phyloP scores from a whole-genome alignment of 1,140 invertebrate species.

The Homalodisca vitripennis region DNA sequence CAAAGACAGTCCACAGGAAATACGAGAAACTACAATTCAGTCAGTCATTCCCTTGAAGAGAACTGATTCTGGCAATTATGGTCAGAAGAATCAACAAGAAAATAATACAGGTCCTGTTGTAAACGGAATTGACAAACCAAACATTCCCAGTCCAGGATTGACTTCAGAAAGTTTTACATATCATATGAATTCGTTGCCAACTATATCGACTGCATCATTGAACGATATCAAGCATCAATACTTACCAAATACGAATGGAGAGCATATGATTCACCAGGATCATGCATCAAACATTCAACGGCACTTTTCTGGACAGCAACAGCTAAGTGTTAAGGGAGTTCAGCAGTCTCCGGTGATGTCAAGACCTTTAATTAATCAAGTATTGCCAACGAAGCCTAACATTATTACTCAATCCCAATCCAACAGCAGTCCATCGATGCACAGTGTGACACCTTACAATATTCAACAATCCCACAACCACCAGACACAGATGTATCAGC shows the following conservation, averaged over 20 bases:
- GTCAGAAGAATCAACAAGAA: slow-evolving; percentile 14
- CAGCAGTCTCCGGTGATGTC: slow-evolving; percentile 18
- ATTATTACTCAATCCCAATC: neutral
- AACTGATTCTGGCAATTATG: slow-evolving; percentile 41
- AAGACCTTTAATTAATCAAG: neutral
- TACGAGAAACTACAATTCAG: slow-evolving; percentile 40
- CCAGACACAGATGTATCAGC: slow-evolving; percentile 6
- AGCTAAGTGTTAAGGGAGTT: neutral
- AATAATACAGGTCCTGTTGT: neutral
- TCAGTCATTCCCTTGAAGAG: slow-evolving; percentile 44
- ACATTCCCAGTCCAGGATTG: neutral
- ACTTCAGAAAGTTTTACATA: neutral
- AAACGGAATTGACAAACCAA: neutral
- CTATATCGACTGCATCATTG: neutral
- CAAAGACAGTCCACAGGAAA: slow-evolving; percentile 49
- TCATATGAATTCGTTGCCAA: neutral
- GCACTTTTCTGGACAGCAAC: neutral
- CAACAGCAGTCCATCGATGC: neutral
- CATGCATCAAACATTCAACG: neutral
- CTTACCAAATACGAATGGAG: neutral
- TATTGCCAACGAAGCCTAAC: neutral
- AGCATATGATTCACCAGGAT: neutral
- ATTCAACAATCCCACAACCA: slow-evolving; percentile 17
- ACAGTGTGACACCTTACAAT: neutral
- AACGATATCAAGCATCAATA: slow-evolving; percentile 4